phyloP scores from a whole-genome alignment of 2,113 vertebrate species.

The Amphiprion ocellaris region DNA sequence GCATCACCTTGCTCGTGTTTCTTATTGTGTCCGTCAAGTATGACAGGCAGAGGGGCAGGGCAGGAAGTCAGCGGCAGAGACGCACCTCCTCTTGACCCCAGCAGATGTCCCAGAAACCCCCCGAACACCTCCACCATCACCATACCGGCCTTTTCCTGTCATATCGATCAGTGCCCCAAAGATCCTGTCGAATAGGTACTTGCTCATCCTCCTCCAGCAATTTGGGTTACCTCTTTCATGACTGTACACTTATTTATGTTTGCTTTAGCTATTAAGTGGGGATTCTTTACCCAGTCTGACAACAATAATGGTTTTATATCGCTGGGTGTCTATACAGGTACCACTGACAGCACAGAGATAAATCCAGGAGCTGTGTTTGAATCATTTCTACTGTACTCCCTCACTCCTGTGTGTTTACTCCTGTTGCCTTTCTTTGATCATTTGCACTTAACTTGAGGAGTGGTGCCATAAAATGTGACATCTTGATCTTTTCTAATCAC shows the following conservation, averaged over 20 bases:
- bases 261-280: constrained; percentile 32
- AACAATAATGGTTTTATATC: constrained; percentile 30
- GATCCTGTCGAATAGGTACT: constrained; percentile 12
- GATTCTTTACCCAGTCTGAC: constrained; percentile 3
- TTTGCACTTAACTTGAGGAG: constrained; percentile 67
- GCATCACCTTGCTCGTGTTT: constrained; percentile 92
- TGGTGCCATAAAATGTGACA: constrained; percentile 37
- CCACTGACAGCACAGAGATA: constrained; percentile 11
- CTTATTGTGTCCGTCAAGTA: constrained; percentile 93
- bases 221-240: constrained; percentile 13
- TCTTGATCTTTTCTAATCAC: constrained; percentile 31
- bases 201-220: constrained; percentile 10
- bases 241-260: constrained; percentile 55
- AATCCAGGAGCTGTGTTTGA: constrained; percentile 32
- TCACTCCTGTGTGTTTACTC: constrained; percentile 39
- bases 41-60: constrained; percentile 84
- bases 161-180: constrained; percentile 35
- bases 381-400: constrained; percentile 8
- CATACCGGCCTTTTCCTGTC: constrained; percentile 36
- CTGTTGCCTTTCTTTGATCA: constrained; percentile 56
- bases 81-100: constrained; percentile 72
- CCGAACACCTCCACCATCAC: neutral
- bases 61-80: constrained; percentile 69
- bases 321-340: constrained; percentile 12
- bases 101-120: neutral